These are phyloP conservation scores for Ibidorhyncha struthersii DNA, from an alignment of 2,113 vertebrate species.

Conservation along the genomic window DNA sequence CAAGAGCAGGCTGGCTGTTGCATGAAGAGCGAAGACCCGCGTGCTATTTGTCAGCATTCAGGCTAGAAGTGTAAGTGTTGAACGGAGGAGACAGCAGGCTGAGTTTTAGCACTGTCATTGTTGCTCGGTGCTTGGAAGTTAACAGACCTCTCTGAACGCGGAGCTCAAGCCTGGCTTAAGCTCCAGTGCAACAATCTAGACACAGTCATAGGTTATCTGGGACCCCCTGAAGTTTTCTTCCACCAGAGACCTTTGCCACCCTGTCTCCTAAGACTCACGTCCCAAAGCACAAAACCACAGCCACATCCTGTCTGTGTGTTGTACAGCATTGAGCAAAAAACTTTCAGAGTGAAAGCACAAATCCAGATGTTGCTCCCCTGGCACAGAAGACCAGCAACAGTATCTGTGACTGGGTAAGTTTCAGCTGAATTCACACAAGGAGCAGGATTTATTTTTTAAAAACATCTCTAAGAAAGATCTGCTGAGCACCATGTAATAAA, in stretches of 20 bases:
- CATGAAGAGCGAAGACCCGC: not conserved
- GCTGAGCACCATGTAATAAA: not conserved
- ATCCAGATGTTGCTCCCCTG: not conserved
- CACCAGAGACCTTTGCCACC: not conserved
- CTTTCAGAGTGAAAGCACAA: not conserved
- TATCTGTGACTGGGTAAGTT: not conserved
- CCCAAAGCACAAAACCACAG: not conserved
- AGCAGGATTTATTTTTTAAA: not conserved
- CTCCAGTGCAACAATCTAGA: not conserved
- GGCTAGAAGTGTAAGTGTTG: not conserved
- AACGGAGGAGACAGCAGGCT: not conserved
- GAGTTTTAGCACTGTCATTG: not conserved
- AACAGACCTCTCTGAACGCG: not conserved
- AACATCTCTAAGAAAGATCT: not conserved
- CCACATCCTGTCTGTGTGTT: not conserved
- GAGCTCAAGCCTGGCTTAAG: not conserved
- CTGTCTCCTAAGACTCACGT: fast-evolving
- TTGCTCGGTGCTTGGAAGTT: not conserved
- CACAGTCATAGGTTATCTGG: not conserved
- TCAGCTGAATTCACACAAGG: not conserved
- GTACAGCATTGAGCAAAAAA: not conserved
- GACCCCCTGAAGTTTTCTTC: not conserved
- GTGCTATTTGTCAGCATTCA: not conserved
- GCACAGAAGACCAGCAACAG: not conserved
- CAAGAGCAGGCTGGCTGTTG: not conserved